Base-by-base conservation (phyloP, 2,888 invertebrate genomes). In the Copidosoma aretas region DNA sequence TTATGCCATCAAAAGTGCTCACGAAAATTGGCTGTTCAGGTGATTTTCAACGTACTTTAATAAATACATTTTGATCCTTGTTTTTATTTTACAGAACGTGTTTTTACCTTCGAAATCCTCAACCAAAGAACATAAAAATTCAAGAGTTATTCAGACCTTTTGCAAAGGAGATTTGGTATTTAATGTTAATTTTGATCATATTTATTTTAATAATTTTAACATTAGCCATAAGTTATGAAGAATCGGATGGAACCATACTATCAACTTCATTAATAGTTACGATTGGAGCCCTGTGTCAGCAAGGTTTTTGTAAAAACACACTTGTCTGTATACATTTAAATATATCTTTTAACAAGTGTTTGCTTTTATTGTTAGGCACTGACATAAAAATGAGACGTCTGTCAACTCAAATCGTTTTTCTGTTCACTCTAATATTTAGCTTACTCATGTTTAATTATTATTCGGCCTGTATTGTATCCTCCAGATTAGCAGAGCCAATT, bases 381-480 rank as follows among this genome's bases (percentile, higher is more conserved):
- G 71, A 75, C 21, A 73, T 79, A 19, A 73, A 74, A 25, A 80
- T 81, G 15, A 73, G 71, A 10, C 75, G 64, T 46, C 25, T 76
- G 10, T 74, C 80, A 4, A 77, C 78, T 8, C 79, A 80, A 1
- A 74, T 82, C 0, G 78, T 76, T 15, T 73, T 80, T 5, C 67
- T 80, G 3, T 77, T 77, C 59, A 71, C 80, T 15, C 72, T 79
- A 51, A 25, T 80, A 12, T 81, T 79, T 65, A 77, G 79, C 53
- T 73, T 81, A 64, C 70, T 82, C 32, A 74, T 81, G 51, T 79
- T 77, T 41, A 81, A 81, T 72, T 82, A 80, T 67, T 82, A 82
- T 49, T 78, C 80, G 1, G 81, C 76, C 4, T 78, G 79, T 60
- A 76, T 82, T 12, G 81, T 82, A 5, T 81, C 81, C 0, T 77